Conservation (phyloP, 2,797 vertebrate genomes). For the Myripristis jacobus region DNA sequence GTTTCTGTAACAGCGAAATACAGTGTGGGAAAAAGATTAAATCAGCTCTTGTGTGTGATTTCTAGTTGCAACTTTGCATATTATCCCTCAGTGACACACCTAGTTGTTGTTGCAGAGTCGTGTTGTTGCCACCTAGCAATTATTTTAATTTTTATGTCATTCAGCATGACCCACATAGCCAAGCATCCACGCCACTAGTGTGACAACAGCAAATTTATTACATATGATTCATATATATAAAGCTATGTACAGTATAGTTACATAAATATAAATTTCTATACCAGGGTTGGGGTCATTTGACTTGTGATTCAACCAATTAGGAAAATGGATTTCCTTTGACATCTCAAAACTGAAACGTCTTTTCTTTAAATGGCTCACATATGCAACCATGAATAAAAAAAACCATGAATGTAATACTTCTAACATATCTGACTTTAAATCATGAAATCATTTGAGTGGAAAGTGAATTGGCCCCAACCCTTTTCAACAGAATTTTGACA, state of each 20-base stretch:
- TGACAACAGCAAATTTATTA: conserved; percentile 69
- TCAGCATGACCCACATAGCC: conserved; percentile 2
- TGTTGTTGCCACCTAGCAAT: too few relatives aligned
- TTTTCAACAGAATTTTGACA: conserved; percentile 34
- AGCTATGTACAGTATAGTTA: conserved; percentile 67
- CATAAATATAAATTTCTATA: conserved; percentile 62
- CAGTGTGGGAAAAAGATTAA: conserved; percentile 7
- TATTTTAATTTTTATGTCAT: neutral
- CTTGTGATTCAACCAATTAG: conserved; percentile 22
- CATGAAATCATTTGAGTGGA: neutral
- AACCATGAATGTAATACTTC: too few relatives aligned
- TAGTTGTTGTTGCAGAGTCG: neutral
- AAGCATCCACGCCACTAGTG: neutral
- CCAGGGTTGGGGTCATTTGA: conserved; percentile 11
- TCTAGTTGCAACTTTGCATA: conserved; percentile 11
- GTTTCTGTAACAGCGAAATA: conserved; percentile 27
- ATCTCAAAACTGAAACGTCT: neutral
- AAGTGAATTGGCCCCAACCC: neutral
- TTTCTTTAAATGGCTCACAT: neutral
- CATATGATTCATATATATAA: conserved; percentile 53
- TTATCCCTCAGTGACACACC: conserved; percentile 15
- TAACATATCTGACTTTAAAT: neutral
- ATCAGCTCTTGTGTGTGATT: conserved; percentile 4
- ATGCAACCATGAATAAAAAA: neutral
- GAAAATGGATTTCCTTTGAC: conserved; percentile 29